phyloP scores from a whole-genome alignment of 2,797 vertebrate genomes.

The Cossypha caffra region DNA sequence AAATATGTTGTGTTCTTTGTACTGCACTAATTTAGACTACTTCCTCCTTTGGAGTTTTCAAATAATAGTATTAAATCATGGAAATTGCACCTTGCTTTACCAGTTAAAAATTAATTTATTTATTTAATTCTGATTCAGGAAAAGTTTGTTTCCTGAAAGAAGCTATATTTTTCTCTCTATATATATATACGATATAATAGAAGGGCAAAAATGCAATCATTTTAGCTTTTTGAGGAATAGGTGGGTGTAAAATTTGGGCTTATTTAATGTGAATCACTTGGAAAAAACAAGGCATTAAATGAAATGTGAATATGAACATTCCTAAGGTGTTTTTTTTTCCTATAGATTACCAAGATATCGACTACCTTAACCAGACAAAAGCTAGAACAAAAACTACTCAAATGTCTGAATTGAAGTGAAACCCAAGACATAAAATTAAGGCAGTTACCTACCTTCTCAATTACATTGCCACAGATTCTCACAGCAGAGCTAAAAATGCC shows the following conservation, averaged over 20 bases:
- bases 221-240: neutral
- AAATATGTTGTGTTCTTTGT: neutral
- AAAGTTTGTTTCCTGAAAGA: neutral
- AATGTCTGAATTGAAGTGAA: neutral
- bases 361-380: neutral
- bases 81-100: neutral
- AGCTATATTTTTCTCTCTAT: rapidly evolving
- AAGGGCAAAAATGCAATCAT: neutral
- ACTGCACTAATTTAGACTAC: neutral
- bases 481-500: neutral
- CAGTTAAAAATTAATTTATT: neutral
- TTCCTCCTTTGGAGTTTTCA: neutral
- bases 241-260: neutral
- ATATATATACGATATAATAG: neutral
- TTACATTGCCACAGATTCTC: neutral
- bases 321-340: neutral
- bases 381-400: neutral
- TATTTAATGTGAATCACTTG: neutral
- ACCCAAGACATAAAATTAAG: neutral
- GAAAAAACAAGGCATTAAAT: neutral
- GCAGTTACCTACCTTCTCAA: neutral
- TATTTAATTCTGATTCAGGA: neutral
- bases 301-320: neutral
- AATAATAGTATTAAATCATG: neutral
- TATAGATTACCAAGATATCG: neutral